Evolutionary conservation across 2,888 invertebrate species (phyloP).

Genomic region (Venusia cambrica): DNA sequence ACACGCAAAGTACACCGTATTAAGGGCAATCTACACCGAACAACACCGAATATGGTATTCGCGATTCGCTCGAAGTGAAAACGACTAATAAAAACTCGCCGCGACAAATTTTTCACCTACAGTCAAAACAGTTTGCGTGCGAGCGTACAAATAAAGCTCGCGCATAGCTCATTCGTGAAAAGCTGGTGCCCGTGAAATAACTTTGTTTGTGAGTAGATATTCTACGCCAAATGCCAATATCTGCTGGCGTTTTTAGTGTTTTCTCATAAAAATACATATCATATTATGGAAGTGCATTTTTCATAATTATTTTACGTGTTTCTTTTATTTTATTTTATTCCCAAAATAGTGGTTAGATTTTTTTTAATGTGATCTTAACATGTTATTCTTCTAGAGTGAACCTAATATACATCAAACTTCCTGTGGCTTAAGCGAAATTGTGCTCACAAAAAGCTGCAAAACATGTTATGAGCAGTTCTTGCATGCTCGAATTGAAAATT

Average conservation of each 20-base stretch:
- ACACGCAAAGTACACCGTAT: constrained; percentile 27
- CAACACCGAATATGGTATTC: constrained; percentile 23
- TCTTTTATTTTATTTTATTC: too few relatives aligned
- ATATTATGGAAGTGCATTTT: too few relatives aligned
- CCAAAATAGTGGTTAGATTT: too few relatives aligned
- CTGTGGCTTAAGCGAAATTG: constrained; percentile 25
- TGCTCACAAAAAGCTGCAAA: constrained; percentile 29
- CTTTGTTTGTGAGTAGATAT: too few relatives aligned
- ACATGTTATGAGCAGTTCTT: constrained; percentile 32
- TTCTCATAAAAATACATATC: too few relatives aligned
- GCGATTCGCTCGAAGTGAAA: constrained; percentile 19
- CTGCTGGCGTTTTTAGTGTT: too few relatives aligned
- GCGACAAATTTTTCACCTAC: constrained; percentile 57
- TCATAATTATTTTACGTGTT: too few relatives aligned
- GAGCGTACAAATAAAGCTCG: constrained; percentile 30
- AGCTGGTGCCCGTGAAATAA: too few relatives aligned
- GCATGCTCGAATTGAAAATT: constrained; percentile 28
- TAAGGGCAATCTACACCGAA: constrained; percentile 33
- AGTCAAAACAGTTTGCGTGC: constrained; percentile 51
- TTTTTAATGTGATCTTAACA: too few relatives aligned
- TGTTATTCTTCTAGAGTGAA: constrained; percentile 1
- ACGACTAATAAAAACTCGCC: constrained; percentile 39
- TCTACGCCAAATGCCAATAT: too few relatives aligned
- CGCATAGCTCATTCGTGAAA: constrained; percentile 3
- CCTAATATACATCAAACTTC: not conserved